phyloP scores from a whole-genome alignment of 2,113 vertebrate species.

The Phycodurus eques region DNA sequence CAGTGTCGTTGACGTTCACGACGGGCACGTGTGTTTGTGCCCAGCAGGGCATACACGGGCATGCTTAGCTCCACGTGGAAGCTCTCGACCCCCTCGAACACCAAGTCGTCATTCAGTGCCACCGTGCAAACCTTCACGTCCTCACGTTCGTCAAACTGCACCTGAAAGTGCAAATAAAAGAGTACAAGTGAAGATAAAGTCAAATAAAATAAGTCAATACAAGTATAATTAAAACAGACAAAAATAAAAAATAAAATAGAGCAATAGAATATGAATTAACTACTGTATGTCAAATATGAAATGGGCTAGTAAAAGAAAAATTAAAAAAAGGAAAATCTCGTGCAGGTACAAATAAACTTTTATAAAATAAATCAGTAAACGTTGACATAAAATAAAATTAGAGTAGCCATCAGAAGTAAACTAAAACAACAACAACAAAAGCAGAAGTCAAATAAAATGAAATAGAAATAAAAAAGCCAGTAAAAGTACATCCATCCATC shows the following conservation, averaged over 20 bases:
- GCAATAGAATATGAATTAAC: not conserved
- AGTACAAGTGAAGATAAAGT: too few species aligned
- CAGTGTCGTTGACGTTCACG: constrained; percentile 82
- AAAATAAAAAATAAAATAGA: not conserved
- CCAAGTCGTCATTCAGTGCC: constrained; percentile 80
- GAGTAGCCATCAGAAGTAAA: too few species aligned
- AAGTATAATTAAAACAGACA: not conserved
- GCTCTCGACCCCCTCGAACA: constrained; percentile 86
- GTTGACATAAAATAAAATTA: too few species aligned
- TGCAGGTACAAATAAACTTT: too few species aligned
- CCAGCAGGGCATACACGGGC: constrained; percentile 91
- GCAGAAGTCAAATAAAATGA: too few species aligned
- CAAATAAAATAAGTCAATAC: not conserved
- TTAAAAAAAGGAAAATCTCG: too few species aligned
- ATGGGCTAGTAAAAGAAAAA: not conserved
- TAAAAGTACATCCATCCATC: too few species aligned
- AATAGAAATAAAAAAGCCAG: too few species aligned
- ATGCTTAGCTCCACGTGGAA: constrained; percentile 91
- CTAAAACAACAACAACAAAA: too few species aligned
- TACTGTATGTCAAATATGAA: not conserved
- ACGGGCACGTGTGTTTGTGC: constrained; percentile 74
- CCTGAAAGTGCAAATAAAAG: constrained; percentile 66
- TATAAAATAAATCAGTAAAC: too few species aligned
- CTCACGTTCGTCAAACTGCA: constrained; percentile 96
- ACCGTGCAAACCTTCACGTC: constrained; percentile 91